phyloP scores from a whole-genome alignment of 2,113 vertebrate genomes.

The Podiceps cristatus region DNA sequence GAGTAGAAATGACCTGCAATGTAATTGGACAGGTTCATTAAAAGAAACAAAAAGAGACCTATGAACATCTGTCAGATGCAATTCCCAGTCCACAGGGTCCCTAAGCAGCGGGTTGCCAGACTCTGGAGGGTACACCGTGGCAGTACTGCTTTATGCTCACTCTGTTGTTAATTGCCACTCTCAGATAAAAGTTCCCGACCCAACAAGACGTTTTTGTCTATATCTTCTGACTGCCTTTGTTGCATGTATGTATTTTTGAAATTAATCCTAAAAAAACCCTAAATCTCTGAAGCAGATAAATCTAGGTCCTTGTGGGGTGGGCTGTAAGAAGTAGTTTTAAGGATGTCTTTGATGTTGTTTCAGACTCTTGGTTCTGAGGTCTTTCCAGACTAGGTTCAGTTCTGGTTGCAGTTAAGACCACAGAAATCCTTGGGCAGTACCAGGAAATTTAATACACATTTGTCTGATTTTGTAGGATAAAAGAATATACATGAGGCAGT shows the following conservation, averaged over 20 bases:
- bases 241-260: background rate
- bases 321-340: background rate
- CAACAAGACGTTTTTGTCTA: background rate
- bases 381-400: background rate
- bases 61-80: background rate
- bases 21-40: background rate
- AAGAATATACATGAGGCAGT: background rate
- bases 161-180: background rate
- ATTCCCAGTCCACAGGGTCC: background rate
- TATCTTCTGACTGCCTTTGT: background rate
- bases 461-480: background rate
- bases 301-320: background rate
- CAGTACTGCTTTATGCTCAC: background rate
- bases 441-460: background rate
- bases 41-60: background rate
- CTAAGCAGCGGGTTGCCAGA: background rate
- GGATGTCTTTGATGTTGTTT: background rate
- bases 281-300: background rate
- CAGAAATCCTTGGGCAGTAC: background rate
- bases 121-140: background rate
- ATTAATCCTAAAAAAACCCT: background rate
- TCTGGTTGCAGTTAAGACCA: background rate
- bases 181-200: background rate
- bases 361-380: background rate
- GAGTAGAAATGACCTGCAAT: background rate